Evolutionary conservation across 1,140 invertebrate genomes (phyloP).

Genomic region (Trialeurodes vaporariorum): DNA sequence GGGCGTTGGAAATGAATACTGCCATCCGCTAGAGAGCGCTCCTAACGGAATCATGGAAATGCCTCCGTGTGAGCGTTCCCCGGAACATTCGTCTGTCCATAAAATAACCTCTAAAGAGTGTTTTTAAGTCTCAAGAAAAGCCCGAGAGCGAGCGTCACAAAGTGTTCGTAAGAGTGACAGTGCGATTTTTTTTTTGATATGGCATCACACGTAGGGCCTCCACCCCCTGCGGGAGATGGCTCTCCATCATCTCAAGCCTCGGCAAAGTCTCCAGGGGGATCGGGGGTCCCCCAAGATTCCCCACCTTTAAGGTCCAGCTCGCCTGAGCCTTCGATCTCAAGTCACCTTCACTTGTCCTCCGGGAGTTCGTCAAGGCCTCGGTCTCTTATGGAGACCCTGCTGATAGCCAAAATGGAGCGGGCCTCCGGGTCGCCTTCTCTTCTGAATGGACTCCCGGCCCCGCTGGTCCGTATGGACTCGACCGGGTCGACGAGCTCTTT

Average conservation of each 20-base stretch:
- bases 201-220: constrained; percentile 34
- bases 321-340: not conserved
- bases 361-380: constrained; percentile 42
- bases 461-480: constrained; percentile 56
- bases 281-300: not conserved
- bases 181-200: too few relatives aligned
- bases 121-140: too few relatives aligned
- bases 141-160: too few relatives aligned
- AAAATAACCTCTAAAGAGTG: too few relatives aligned
- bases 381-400: constrained; percentile 59
- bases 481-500: constrained; percentile 63
- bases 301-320: too few relatives aligned
- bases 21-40: too few relatives aligned
- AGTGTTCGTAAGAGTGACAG: too few relatives aligned
- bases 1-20: too few relatives aligned
- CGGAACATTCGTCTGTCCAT: too few relatives aligned
- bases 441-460: constrained; percentile 28
- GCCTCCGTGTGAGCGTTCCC: too few relatives aligned
- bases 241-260: constrained; percentile 19
- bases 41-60: too few relatives aligned
- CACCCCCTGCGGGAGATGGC: constrained; percentile 21
- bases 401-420: constrained; percentile 62
- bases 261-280: not conserved
- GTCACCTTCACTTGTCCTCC: constrained; percentile 14
- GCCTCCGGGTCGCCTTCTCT: constrained; percentile 25